Evolutionary conservation across 2,113 vertebrate genomes (phyloP), one percentile per base, ranked within the genome.

Genomic region (Tautogolabrus adspersus): DNA sequence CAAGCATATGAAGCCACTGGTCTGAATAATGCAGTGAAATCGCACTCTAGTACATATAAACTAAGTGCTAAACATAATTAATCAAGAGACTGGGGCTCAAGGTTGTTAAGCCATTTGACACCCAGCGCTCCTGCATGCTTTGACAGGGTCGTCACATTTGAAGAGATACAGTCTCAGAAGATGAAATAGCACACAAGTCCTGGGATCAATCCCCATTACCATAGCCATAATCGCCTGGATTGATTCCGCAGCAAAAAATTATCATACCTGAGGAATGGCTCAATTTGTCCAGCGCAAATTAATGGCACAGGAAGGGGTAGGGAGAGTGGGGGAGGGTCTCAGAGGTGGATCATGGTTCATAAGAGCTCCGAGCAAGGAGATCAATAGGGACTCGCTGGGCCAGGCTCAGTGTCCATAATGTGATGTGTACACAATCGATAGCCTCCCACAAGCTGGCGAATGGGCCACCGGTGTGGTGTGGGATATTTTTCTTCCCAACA

Each of bases 171-270:
- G 75, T 66, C 68, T 57, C 47, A 68, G 64, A 75, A 72, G 84
- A 90, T 85, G 51, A 90, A 81, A 88, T 66, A 66, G 61, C 37
- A 37, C 70, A 58, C 66, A 68, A 47, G 64, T 75, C 72, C 47
- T 9, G 22, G 46, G 71, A 92, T 92, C 88, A 75, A 91, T 91
- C 49, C 26, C 7, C 68, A 89, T 91, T 88, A 86, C 69, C 88
- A 90, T 89, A 84, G 58, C 79, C 66, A 87, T 92, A 91, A 93
- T 91, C 74, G 5, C 76, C 63, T 52, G 59, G 21, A 93, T 91
- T 89, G 88, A 92, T 92, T 87, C 40, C 1, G 4, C 82, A 26
- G 75, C 66, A 72, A 85, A 77, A 75, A 85, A 90, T 87, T 72
- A 87, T 88, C 82, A 86, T 88, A 87, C 81, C 84, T 85, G 80